Evolutionary conservation across 1,140 invertebrate genomes (phyloP).

Genomic region (Hirudo medicinalis): DNA sequence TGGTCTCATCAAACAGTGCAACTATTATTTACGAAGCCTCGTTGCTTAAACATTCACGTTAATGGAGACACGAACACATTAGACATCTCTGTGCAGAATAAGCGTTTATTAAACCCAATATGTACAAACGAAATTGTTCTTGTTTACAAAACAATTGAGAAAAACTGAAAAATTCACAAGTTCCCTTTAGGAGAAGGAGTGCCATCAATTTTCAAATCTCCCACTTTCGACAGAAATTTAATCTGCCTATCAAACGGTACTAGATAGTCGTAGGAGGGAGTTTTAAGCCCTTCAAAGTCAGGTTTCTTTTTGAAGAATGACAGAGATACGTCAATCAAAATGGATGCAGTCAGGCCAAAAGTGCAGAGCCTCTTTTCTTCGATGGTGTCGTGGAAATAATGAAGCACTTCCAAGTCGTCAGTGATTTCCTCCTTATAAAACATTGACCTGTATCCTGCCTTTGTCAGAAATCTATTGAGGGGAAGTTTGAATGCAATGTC

Average conservation of each 20-base stretch:
- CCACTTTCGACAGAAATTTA: neutral
- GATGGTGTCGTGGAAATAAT: neutral
- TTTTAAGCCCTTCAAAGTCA: slow-evolving; percentile 8
- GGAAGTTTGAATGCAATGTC: slow-evolving; percentile 23
- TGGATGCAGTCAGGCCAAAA: slow-evolving; percentile 22
- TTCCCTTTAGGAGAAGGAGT: neutral
- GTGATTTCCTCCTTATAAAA: neutral
- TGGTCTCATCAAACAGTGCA: no score
- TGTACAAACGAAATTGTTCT: no score
- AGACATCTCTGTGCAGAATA: no score
- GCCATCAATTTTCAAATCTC: neutral
- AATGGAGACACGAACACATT: no score
- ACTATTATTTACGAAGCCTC: no score
- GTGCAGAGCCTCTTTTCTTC: slow-evolving; percentile 18
- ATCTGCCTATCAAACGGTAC: neutral
- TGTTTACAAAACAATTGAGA: no score
- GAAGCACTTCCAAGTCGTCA: no score
- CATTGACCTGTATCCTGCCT: slow-evolving; percentile 14
- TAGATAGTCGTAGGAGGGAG: neutral
- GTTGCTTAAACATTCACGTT: no score
- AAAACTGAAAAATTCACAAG: neutral
- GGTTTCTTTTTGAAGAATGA: slow-evolving; percentile 13
- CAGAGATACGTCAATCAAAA: slow-evolving; percentile 19
- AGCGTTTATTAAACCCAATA: no score
- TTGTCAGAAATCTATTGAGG: slow-evolving; percentile 22